These are phyloP conservation scores for Adoxophyes honmai DNA, from an alignment of 1,140 invertebrate genomes.

Conservation along the genomic window DNA sequence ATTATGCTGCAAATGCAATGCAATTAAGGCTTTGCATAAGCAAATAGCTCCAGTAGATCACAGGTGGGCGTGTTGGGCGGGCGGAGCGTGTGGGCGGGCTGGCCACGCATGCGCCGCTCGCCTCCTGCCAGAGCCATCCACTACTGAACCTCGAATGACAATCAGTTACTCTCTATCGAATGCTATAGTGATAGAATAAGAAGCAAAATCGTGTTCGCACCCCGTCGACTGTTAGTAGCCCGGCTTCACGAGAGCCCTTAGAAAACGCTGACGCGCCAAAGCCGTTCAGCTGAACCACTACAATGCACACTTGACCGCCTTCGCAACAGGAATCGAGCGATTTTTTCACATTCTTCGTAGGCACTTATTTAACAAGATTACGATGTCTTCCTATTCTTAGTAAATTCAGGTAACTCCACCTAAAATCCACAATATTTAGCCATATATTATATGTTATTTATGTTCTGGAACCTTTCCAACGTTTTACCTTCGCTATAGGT, in stretches of 20 bases:
- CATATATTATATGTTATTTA: constrained; percentile 6
- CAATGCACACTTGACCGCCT: constrained; percentile 60
- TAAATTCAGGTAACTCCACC: constrained; percentile 1
- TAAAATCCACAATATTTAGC: background rate
- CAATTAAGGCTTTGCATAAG: constrained; percentile 37
- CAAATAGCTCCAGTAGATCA: constrained; percentile 49
- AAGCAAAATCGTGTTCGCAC: constrained; percentile 40
- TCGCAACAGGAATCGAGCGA: constrained; percentile 46
- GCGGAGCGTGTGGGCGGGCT: constrained; percentile 54
- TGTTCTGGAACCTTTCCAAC: constrained; percentile 5
- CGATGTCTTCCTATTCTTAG: background rate
- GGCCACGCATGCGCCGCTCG: constrained; percentile 55
- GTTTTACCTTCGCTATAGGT: constrained; percentile 5
- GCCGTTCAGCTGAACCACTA: constrained; percentile 40
- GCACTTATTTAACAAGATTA: background rate
- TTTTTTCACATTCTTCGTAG: constrained; percentile 46
- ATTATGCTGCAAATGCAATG: constrained; percentile 19
- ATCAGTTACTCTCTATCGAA: constrained; percentile 46
- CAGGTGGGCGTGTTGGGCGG: constrained; percentile 67
- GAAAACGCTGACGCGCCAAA: constrained; percentile 50
- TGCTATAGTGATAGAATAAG: constrained; percentile 52
- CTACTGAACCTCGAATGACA: constrained; percentile 36
- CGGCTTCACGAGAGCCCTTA: constrained; percentile 48
- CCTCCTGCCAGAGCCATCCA: constrained; percentile 44
- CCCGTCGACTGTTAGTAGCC: constrained; percentile 33